Conservation (phyloP, 2,797 vertebrate genomes). For the Fringilla coelebs region DNA sequence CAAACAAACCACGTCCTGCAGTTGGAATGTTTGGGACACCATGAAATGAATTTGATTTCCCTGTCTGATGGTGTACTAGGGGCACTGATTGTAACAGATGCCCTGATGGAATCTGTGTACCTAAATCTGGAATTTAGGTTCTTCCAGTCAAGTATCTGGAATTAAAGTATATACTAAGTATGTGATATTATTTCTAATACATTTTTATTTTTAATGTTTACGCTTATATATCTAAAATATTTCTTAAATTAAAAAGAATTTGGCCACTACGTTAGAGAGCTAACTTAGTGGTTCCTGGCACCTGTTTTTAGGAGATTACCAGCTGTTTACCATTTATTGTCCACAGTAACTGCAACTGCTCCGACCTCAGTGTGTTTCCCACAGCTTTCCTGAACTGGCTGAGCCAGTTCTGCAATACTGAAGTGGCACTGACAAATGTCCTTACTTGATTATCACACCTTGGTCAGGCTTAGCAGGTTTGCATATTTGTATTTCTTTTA, state of each 20-base stretch:
- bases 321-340: background rate
- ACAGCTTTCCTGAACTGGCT: background rate
- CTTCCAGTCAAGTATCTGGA: background rate
- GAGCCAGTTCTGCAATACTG: background rate
- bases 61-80: background rate
- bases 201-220: background rate
- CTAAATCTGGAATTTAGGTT: too few relatives aligned
- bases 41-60: slow-evolving; percentile 34
- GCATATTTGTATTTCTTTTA: background rate
- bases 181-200: background rate
- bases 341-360: background rate
- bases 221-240: background rate
- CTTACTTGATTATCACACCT: background rate
- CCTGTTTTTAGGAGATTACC: background rate
- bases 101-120: background rate
- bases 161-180: background rate
- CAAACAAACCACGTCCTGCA: slow-evolving; percentile 40
- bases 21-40: slow-evolving; percentile 23
- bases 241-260: background rate
- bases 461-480: background rate
- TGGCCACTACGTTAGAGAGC: background rate
- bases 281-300: background rate
- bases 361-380: background rate
- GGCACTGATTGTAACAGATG: background rate
- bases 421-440: background rate